Evolutionary conservation across 1,140 invertebrate genomes (phyloP), one percentile per base, ranked within the genome.

Genomic region (Aphaenogaster floridana): DNA sequence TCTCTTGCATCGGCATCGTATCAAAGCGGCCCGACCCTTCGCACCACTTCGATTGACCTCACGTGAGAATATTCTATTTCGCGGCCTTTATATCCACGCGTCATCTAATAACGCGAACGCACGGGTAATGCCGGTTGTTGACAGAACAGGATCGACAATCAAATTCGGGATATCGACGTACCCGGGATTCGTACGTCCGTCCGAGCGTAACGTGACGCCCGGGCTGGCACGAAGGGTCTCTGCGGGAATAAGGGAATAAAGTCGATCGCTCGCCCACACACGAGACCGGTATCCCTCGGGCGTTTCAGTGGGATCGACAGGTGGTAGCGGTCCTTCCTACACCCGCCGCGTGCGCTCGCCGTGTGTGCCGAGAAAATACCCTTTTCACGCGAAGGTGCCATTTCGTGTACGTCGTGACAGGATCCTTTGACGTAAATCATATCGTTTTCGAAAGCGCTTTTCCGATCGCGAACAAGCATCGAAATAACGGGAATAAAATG

Each of bases 381-480:
- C 80, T 84, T 84, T 84, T 84, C 80, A 84, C 69, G 80, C 69
- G 80, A 84, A 84, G 80, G 80, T 84, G 80, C 80, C 80, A 84
- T 84, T 84, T 84, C 80, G 80, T 61, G 80, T 84, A 84, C 69
- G 80, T 84, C 80, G 42, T 84, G 80, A 84, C 80, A 84, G 54
- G 42, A 74, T 61, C 80, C 80, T 84, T 84, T 84, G 80, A 84
- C 80, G 80, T 84, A 84, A 84, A 84, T 84, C 80, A 84, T 84
- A 84, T 84, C 80, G 80, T 84, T 84, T 84, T 84, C 80, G 69
- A 84, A 84, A 84, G 80, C 80, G 80, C 80, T 84, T 84, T 84
- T 76, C 69, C 80, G 80, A 84, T 84, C 80, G 69, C n/a, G 80
- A 84, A 84, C 80, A 84, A 76, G 80, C 69, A 61, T 84, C 80